Conservation (phyloP, 2,113 vertebrate species). For the Carassius carassius region DNA sequence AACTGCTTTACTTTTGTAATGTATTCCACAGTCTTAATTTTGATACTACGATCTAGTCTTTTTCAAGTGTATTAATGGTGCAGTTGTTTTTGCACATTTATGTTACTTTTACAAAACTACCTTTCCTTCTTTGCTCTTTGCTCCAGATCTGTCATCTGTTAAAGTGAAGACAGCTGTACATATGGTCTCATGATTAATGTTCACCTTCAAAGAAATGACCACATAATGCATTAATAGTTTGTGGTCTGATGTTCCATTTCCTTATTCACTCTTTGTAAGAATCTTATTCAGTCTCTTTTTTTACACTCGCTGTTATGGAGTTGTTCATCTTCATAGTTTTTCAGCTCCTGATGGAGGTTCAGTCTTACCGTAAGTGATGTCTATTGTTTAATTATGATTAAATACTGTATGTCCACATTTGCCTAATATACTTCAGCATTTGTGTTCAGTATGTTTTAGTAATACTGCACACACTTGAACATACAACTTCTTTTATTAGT, state of each 20-base stretch:
- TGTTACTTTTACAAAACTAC: background rate
- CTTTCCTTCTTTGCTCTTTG: background rate
- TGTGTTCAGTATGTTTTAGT: no score
- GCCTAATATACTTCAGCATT: no score
- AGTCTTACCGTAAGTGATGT: no score
- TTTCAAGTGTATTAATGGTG: background rate
- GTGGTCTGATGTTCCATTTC: background rate
- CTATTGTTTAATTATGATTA: no score
- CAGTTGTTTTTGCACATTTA: background rate
- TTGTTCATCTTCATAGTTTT: no score
- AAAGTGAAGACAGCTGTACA: background rate
- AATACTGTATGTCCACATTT: no score
- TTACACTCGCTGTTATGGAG: no score
- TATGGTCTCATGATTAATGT: background rate
- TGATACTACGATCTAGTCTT: background rate
- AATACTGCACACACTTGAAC: background rate
- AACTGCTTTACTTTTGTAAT: background rate
- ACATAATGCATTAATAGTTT: background rate
- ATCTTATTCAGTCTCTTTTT: no score
- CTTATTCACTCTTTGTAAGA: no score
- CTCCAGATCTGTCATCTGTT: background rate
- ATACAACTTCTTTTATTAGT: background rate
- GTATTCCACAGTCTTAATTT: background rate
- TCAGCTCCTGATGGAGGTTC: no score
- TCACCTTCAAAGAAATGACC: background rate